Conservation (phyloP, 2,113 vertebrate genomes). For the Guaruba guarouba region DNA sequence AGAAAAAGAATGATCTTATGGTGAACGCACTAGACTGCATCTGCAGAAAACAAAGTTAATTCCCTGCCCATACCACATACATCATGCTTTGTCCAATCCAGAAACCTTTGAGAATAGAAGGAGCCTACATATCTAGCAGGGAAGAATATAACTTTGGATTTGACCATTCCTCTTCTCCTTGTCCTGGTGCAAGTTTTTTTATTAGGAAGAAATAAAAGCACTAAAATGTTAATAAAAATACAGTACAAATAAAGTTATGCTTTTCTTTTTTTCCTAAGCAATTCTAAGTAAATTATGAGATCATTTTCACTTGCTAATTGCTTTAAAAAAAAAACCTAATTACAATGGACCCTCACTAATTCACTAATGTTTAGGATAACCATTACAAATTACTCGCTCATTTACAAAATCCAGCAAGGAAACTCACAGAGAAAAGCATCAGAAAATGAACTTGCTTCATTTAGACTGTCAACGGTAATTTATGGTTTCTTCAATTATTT, state of each 20-base stretch:
- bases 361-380: constrained; percentile 6
- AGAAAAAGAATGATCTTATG: not conserved
- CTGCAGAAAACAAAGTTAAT: not conserved
- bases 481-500: constrained; percentile 62
- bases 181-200: not conserved
- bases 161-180: not conserved
- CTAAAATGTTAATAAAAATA: not conserved
- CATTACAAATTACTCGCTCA: constrained; percentile 36
- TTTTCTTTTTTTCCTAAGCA: not conserved
- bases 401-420: constrained; percentile 16
- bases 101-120: not conserved
- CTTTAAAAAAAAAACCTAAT: not conserved
- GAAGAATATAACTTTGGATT: not conserved
- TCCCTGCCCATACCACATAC: not conserved
- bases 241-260: not conserved
- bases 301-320: constrained; percentile 48
- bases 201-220: not conserved
- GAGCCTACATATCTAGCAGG: not conserved
- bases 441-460: constrained; percentile 21
- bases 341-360: constrained; percentile 32
- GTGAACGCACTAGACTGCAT: not conserved
- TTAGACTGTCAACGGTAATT: constrained; percentile 1
- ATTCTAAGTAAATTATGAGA: constrained; percentile 24
- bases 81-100: not conserved
- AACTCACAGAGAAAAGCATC: not conserved